Evolutionary conservation across 1,140 invertebrate species (phyloP).

Genomic region (Anastrepha ludens): DNA sequence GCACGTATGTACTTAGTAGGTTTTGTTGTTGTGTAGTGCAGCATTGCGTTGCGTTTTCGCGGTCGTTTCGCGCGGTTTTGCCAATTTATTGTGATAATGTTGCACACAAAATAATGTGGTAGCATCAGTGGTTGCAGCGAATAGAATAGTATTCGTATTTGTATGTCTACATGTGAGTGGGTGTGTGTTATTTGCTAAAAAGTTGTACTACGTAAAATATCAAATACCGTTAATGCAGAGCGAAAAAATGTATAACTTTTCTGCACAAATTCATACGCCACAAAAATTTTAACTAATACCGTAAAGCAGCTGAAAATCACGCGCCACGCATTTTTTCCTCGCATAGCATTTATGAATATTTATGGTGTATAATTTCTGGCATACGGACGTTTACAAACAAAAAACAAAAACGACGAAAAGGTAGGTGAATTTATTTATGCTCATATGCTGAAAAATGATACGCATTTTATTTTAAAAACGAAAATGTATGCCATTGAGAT

Average conservation of each 20-base stretch:
- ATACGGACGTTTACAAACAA: no score
- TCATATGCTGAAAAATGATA: no score
- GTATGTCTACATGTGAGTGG: neutral
- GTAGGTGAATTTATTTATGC: no score
- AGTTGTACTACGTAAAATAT: neutral
- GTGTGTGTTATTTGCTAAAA: neutral
- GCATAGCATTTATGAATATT: neutral
- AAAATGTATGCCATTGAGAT: no score
- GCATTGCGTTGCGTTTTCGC: neutral
- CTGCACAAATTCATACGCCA: neutral
- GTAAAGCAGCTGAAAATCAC: slow-evolving; percentile 8
- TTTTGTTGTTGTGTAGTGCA: slow-evolving; percentile 20
- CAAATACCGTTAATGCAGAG: neutral
- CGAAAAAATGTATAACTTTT: neutral
- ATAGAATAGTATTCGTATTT: neutral
- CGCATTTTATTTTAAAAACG: no score
- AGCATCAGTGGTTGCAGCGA: slow-evolving; percentile 6
- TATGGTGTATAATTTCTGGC: neutral
- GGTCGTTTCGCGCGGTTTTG: slow-evolving; percentile 32
- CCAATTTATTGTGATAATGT: slow-evolving; percentile 42
- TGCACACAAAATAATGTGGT: slow-evolving; percentile 31
- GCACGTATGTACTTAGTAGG: no score
- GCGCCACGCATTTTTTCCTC: neutral
- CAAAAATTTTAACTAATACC: slow-evolving; percentile 15
- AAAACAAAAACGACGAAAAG: no score